These are phyloP conservation scores for Pelodytes ibericus DNA, from an alignment of 2,797 vertebrate species.

Conservation along the genomic window DNA sequence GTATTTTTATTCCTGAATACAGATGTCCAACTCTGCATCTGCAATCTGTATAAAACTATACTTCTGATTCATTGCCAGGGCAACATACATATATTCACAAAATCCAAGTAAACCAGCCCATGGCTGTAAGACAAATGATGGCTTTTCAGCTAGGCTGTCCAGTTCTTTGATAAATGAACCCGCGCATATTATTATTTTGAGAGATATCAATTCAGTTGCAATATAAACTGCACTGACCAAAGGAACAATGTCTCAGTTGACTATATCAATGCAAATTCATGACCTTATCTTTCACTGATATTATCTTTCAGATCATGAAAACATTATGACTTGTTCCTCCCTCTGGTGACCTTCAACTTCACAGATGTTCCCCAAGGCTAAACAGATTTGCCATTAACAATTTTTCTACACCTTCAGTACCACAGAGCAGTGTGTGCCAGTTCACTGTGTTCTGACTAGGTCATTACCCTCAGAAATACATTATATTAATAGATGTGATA, in stretches of 20 bases:
- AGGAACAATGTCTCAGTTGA: neutral
- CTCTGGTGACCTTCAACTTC: slow-evolving; percentile 20
- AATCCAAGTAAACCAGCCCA: slow-evolving; percentile 27
- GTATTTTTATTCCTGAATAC: slow-evolving; percentile 40
- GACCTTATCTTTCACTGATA: neutral
- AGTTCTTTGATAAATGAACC: neutral
- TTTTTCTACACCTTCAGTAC: neutral
- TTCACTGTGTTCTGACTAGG: neutral
- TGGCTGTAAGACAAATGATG: neutral
- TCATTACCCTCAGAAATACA: slow-evolving; percentile 31
- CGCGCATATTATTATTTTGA: neutral
- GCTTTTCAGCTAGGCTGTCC: neutral
- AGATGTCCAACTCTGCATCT: slow-evolving; percentile 41
- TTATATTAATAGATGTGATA: slow-evolving; percentile 39
- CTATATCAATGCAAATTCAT: neutral
- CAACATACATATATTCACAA: slow-evolving; percentile 19
- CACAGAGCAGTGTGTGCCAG: neutral
- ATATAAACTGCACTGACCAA: neutral
- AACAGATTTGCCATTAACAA: slow-evolving; percentile 21
- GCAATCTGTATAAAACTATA: slow-evolving; percentile 10
- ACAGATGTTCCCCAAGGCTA: slow-evolving; percentile 2
- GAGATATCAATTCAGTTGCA: neutral
- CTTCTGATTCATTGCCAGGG: slow-evolving; percentile 33
- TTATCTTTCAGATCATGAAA: slow-evolving; percentile 3
- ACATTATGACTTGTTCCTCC: slow-evolving; percentile 2